Percentiles rank a stretch among this genome's conserved stretches.
These are phyloP conservation scores for Rutpela maculata DNA, from an alignment of 2,888 invertebrate species.

Conservation along the genomic window DNA sequence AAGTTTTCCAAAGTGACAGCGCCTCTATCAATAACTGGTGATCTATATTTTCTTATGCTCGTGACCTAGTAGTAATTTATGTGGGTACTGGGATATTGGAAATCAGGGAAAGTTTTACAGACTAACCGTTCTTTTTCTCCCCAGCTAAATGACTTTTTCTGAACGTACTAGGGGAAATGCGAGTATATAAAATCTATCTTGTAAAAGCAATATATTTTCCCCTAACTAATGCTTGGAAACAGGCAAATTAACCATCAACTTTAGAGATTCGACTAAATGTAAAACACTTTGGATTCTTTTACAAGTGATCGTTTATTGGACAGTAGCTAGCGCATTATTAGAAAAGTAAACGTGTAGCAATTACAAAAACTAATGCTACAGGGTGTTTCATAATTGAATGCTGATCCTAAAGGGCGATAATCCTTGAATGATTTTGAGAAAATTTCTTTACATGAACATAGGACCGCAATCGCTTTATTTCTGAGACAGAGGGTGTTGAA, in stretches of 20 bases:
- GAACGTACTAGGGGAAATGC: conserved; percentile 7
- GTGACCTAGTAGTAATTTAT: conserved; percentile 7
- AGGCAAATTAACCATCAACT: not conserved
- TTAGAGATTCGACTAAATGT: not conserved
- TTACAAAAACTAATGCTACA: no score
- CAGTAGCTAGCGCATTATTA: not conserved
- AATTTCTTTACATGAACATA: no score
- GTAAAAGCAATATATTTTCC: not conserved
- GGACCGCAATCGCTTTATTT: no score
- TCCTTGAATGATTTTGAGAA: no score
- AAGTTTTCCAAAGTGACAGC: not conserved
- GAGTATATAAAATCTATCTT: conserved; percentile 3
- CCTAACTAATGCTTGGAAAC: not conserved
- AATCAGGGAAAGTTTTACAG: conserved; percentile 7
- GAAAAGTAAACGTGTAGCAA: not conserved
- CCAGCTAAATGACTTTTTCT: not conserved
- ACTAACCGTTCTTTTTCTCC: conserved; percentile 7
- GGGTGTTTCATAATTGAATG: no score
- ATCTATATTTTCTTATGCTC: conserved; percentile 3
- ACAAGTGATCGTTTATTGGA: not conserved
- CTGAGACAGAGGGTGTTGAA: no score
- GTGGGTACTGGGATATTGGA: conserved; percentile 1
- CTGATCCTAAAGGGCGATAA: no score
- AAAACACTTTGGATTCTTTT: not conserved
- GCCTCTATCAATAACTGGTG: conserved; percentile 1